Percentiles rank a stretch among this genome's conserved stretches.
phyloP scores from a whole-genome alignment of 2,888 invertebrate species.

The Anthoptus insignis region DNA sequence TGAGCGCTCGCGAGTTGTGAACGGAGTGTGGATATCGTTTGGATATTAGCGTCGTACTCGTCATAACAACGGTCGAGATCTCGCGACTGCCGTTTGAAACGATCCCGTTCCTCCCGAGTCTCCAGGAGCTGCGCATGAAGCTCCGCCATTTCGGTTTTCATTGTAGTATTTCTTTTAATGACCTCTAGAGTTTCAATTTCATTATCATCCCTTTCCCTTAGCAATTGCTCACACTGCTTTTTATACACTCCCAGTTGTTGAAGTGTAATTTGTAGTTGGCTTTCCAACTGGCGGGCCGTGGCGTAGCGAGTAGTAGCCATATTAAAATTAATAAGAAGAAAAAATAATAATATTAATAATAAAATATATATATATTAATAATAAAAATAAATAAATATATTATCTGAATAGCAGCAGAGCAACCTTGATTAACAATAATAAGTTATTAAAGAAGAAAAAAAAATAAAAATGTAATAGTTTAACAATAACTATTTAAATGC shows the following conservation, averaged over 20 bases:
- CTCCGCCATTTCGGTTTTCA: neutral
- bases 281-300: constrained; percentile 34
- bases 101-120: constrained; percentile 5
- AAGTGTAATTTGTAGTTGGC: constrained; percentile 24
- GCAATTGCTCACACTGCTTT: neutral
- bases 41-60: neutral
- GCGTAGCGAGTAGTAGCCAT: neutral
- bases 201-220: neutral
- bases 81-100: neutral
- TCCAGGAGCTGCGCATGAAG: neutral
- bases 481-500: no score
- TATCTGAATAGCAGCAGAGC: no score
- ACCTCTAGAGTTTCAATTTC: neutral
- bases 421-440: no score
- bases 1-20: constrained; percentile 3
- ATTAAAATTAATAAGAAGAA: no score
- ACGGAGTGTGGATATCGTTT: neutral
- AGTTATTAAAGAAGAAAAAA: no score
- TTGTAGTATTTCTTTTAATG: neutral
- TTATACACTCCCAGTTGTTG: neutral
- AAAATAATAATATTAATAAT: no score
- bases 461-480: no score
- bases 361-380: no score
- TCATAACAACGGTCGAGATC: neutral
- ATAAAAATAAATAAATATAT: no score